Percentiles rank a stretch among this genome's conserved stretches.
These are phyloP conservation scores for Dorcus hopei DNA, from an alignment of 2,888 invertebrate species.

Conservation along the genomic window DNA sequence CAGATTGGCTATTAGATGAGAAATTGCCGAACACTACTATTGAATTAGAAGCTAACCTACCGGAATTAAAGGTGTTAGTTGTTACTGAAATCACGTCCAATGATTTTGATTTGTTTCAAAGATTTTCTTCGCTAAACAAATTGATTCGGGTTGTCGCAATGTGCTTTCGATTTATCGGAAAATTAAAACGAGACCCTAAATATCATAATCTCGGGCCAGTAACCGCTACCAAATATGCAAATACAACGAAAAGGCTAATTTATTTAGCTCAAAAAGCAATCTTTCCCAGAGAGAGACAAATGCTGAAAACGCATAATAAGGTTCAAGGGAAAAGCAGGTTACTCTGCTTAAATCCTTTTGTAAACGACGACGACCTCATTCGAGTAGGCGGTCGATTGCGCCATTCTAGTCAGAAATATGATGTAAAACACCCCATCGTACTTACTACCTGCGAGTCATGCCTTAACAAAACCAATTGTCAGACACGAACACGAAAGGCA, in stretches of 20 bases:
- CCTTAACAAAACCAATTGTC: constrained; percentile 12
- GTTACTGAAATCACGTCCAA: no score
- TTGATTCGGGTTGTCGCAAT: no score
- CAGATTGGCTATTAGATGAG: background rate
- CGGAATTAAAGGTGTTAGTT: background rate
- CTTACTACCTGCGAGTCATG: constrained; percentile 19
- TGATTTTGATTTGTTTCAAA: background rate
- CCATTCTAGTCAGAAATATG: constrained; percentile 11
- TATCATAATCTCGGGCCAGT: background rate
- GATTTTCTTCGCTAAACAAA: background rate
- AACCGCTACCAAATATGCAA: background rate
- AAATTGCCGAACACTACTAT: background rate
- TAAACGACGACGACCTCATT: constrained; percentile 14
- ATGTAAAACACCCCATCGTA: constrained; percentile 20
- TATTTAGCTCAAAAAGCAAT: background rate
- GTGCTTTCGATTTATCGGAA: background rate
- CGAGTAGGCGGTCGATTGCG: constrained; percentile 20
- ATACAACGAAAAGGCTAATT: background rate
- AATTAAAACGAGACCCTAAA: background rate
- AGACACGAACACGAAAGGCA: constrained; percentile 13
- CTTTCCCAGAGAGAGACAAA: background rate
- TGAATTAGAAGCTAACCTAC: background rate
- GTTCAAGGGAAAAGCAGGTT: background rate
- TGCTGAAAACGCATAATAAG: background rate
- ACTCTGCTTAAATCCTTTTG: constrained; percentile 14